Evolutionary conservation across 2,888 invertebrate species (phyloP).

Genomic region (Ceriagrion tenellum): DNA sequence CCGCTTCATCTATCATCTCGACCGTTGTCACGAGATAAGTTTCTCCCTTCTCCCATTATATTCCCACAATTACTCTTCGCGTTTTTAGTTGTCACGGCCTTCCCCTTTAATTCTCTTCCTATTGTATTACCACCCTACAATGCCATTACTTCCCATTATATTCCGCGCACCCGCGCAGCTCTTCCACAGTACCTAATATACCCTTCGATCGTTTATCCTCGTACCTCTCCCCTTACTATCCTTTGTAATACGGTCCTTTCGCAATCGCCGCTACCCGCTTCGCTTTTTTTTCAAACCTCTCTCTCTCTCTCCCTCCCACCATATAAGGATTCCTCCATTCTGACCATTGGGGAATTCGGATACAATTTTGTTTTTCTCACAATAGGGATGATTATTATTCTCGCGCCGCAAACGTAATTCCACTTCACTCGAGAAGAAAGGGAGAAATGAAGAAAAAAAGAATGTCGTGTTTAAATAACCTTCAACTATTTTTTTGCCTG

Average conservation of each 20-base stretch:
- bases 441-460: not conserved
- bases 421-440: not conserved
- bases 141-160: not conserved
- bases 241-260: not conserved
- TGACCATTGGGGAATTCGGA: not conserved
- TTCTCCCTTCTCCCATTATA: not conserved
- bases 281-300: not conserved
- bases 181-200: not conserved
- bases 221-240: not conserved
- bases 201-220: not conserved
- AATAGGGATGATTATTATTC: not conserved
- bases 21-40: not conserved
- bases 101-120: not conserved
- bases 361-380: not conserved
- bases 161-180: not conserved
- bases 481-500: not conserved
- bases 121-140: not conserved
- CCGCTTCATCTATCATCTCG: not conserved
- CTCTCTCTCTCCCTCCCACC: not conserved
- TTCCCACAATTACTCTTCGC: not conserved
- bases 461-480: not conserved
- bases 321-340: conserved; percentile 8
- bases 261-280: not conserved
- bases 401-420: not conserved
- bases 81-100: not conserved